Percentiles rank a stretch among this genome's conserved stretches.
Conservation (phyloP, 2,888 invertebrate species). For the Platerodrilus igneus region DNA sequence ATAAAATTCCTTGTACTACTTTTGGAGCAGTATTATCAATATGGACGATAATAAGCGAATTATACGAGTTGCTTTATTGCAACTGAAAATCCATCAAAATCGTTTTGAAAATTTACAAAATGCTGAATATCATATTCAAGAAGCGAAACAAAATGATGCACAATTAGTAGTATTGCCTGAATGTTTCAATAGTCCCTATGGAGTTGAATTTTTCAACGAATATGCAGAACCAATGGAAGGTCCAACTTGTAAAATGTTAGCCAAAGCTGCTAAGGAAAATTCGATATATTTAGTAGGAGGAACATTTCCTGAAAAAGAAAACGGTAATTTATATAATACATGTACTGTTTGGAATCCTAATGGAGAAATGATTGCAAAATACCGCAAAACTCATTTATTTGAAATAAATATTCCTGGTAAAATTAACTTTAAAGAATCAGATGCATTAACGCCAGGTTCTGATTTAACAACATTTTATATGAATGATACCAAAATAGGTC, state of each 20-base stretch:
- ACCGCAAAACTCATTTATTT: constrained; percentile 90
- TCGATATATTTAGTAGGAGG: constrained; percentile 82
- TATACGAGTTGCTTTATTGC: constrained; percentile 68
- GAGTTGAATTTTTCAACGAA: constrained; percentile 74
- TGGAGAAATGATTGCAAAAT: constrained; percentile 74
- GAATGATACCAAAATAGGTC: constrained; percentile 68
- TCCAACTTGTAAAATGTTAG: constrained; percentile 66
- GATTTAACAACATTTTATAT: constrained; percentile 68
- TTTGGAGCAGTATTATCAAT: too few species aligned
- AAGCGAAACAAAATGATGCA: constrained; percentile 61
- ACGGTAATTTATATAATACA: constrained; percentile 73
- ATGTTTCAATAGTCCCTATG: constrained; percentile 94
- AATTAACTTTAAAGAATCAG: constrained; percentile 90
- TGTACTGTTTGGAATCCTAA: constrained; percentile 78
- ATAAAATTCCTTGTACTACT: too few species aligned
- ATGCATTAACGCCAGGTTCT: constrained; percentile 72
- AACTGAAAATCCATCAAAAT: constrained; percentile 69
- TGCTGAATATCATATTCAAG: constrained; percentile 66
- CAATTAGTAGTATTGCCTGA: constrained; percentile 71
- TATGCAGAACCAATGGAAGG: constrained; percentile 81
- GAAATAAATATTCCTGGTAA: constrained; percentile 93
- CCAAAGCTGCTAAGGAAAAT: constrained; percentile 69
- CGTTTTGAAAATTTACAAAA: constrained; percentile 71
- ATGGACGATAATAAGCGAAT: too few species aligned
- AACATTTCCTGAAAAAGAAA: constrained; percentile 76